Percentiles rank a stretch among this genome's conserved stretches.
Conservation (phyloP, 2,888 invertebrate species). For the Phaedon cochleariae region DNA sequence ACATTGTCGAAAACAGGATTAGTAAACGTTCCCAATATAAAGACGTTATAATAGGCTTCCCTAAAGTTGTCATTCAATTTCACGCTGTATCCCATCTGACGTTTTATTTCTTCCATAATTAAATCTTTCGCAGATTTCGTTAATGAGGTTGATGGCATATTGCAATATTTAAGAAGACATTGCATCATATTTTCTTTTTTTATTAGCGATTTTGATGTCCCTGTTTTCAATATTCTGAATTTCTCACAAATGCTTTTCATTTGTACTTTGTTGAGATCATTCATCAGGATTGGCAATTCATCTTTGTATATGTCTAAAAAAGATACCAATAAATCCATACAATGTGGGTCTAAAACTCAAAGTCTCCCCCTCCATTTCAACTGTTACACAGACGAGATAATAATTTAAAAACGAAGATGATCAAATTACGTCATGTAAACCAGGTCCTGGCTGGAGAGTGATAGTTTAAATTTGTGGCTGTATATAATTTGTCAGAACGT, state of each 20-base stretch:
- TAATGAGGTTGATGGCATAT: constrained; percentile 47
- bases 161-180: constrained; percentile 43
- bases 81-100: constrained; percentile 50
- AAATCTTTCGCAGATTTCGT: constrained; percentile 45
- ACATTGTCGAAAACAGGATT: constrained; percentile 45
- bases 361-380: too few relatives aligned
- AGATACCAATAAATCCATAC: too few relatives aligned
- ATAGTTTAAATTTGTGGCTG: too few relatives aligned
- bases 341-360: too few relatives aligned
- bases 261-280: constrained; percentile 24
- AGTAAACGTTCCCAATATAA: constrained; percentile 51
- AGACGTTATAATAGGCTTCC: constrained; percentile 47
- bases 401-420: too few relatives aligned
- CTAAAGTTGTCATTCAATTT: constrained; percentile 45
- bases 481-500: too few relatives aligned
- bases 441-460: too few relatives aligned
- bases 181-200: constrained; percentile 45
- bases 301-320: constrained; percentile 34
- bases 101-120: constrained; percentile 44
- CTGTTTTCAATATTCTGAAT: constrained; percentile 29
- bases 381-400: too few relatives aligned
- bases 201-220: constrained; percentile 27
- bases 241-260: constrained; percentile 29
- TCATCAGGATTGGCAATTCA: constrained; percentile 24
- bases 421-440: too few relatives aligned